These are phyloP conservation scores for Anthoptus insignis DNA, from an alignment of 2,888 invertebrate genomes.

Conservation along the genomic window DNA sequence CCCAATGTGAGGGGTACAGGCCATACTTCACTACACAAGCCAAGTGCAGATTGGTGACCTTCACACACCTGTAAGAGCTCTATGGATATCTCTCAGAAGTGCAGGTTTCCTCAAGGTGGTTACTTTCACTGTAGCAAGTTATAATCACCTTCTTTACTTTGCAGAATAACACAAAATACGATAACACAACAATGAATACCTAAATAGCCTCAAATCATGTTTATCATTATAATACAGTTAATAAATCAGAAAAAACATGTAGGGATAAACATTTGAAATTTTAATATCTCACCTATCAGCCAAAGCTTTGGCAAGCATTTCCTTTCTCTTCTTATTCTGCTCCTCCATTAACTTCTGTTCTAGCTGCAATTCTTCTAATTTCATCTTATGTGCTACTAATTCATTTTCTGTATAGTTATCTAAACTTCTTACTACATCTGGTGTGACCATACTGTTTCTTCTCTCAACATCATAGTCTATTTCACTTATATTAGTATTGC, in stretches of 20 bases:
- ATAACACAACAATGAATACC: not conserved
- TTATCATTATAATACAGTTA: too few relatives aligned
- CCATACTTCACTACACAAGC: too few relatives aligned
- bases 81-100: too few relatives aligned
- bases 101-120: too few relatives aligned
- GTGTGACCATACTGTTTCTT: conserved; percentile 57
- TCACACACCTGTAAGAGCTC: too few relatives aligned
- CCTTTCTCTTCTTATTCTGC: conserved; percentile 92
- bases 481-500: conserved; percentile 47
- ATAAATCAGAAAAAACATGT: too few relatives aligned
- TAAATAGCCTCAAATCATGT: too few relatives aligned
- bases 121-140: too few relatives aligned
- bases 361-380: conserved; percentile 89
- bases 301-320: conserved; percentile 90
- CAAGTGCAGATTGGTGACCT: too few relatives aligned
- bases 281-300: conserved; percentile 91
- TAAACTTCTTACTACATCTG: conserved; percentile 70
- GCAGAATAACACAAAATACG: not conserved
- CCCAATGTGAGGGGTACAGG: too few relatives aligned
- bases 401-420: conserved; percentile 75
- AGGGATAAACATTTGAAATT: too few relatives aligned
- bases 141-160: too few relatives aligned
- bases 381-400: conserved; percentile 76
- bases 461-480: conserved; percentile 43
- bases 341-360: conserved; percentile 93